These are phyloP conservation scores for Lepidocolaptes lacrymiger DNA, from an alignment of 2,797 vertebrate species.

Conservation along the genomic window DNA sequence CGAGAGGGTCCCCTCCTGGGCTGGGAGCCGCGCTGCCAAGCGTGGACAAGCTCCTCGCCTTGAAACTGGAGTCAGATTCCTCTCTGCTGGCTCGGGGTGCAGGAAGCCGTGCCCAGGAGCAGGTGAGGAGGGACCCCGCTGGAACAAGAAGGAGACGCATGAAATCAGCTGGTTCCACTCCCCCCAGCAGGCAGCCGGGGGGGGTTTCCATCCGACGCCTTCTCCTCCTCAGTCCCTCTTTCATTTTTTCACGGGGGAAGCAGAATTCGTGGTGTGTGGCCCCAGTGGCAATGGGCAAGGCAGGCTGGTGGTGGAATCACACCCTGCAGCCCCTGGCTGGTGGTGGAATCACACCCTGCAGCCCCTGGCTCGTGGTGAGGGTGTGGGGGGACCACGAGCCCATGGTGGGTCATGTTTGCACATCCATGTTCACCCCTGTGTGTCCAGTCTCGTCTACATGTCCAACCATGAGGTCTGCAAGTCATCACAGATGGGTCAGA, in stretches of 20 bases:
- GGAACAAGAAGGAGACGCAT: slow-evolving; percentile 42
- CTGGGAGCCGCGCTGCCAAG: neutral
- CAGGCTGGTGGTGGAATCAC: accelerated
- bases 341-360: accelerated
- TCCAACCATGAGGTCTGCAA: no score
- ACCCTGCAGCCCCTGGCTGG: neutral
- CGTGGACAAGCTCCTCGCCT: neutral
- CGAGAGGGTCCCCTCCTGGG: neutral
- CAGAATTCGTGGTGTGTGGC: slow-evolving; percentile 19
- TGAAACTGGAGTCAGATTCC: slow-evolving; percentile 55
- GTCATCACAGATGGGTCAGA: neutral
- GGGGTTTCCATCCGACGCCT: neutral
- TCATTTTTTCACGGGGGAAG: neutral
- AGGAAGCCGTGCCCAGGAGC: slow-evolving; percentile 20
- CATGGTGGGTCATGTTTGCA: no score
- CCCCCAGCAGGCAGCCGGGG: slow-evolving; percentile 47
- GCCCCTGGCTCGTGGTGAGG: neutral
- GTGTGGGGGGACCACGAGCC: no score
- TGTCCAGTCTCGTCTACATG: no score
- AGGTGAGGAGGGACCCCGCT: slow-evolving; percentile 62
- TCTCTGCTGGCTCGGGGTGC: slow-evolving; percentile 1
- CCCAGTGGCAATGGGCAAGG: accelerated
- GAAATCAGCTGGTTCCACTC: slow-evolving; percentile 65
- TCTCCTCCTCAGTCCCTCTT: neutral
- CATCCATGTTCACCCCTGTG: no score